Conservation (phyloP, 1,140 invertebrate species). For the Panagrolaimus sp. region DNA sequence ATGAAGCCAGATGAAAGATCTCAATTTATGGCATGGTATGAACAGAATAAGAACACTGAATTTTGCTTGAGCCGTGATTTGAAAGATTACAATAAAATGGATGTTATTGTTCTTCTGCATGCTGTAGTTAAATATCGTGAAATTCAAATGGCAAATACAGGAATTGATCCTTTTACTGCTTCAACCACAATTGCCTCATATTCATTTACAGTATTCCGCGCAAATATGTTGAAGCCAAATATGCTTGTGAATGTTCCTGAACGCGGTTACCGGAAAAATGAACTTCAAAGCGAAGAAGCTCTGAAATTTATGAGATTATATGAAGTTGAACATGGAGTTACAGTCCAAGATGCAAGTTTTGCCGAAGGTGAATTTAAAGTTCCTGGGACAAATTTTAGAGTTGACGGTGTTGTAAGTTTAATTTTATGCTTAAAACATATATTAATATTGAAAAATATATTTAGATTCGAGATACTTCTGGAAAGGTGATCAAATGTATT, state of each 20-base stretch:
- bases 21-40: not conserved
- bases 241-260: not conserved
- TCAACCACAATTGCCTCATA: not conserved
- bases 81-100: not conserved
- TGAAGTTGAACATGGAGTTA: not conserved
- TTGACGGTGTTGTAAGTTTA: constrained; percentile 1
- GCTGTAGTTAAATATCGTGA: not conserved
- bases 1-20: not conserved
- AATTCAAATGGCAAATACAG: not conserved
- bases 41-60: not conserved
- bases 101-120: not conserved
- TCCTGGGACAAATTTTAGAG: not conserved
- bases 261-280: not conserved
- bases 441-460: too few relatives aligned
- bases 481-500: not conserved
- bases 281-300: not conserved
- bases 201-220: not conserved
- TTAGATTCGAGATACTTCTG: not conserved
- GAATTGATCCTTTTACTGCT: not conserved
- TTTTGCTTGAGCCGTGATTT: not conserved
- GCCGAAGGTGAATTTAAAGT: not conserved
- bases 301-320: not conserved
- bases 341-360: not conserved
- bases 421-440: too few relatives aligned
- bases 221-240: not conserved